Base-by-base conservation (phyloP, 2,888 invertebrate genomes). In the Trichogramma dendrolimi region DNA sequence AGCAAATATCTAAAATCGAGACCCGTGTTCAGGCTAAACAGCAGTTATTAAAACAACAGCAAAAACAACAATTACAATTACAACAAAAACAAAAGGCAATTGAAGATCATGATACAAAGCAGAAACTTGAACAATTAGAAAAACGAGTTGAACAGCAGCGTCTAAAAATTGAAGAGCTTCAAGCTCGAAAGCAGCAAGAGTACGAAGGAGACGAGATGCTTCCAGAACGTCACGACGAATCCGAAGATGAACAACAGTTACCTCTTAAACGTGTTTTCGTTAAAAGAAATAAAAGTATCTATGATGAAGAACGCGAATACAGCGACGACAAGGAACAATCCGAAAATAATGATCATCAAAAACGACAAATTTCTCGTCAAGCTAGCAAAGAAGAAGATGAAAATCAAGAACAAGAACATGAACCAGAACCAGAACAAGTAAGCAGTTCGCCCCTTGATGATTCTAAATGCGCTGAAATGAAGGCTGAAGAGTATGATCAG, bases 221-320 rank as follows among this genome's bases (percentile, higher is more conserved):
- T 4, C 79, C 79, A 0, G 79, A 78, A 4, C 70, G 79, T 40
- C 78, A 77, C 39, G 79, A 80, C 42, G 78, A 76, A 52, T 73
- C 79, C 27, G 75, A 75, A 54, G 75, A 77, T 47, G 75, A 79
- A 57, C 76, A 79, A 76, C 68, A 84, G 74, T 64, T 84, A 38
- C 79, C 85, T 8, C 73, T 85, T 11, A 85, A 85, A 68, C 82
- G 85, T 55, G 85, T 85, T 50, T 78, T 85, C 58, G 84, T 84
- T 59, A 85, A 85, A 68, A 77, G 85, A 46, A 83, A 85, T 71
- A 81, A 85, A 74, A 77, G 79, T 44, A 75, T 79, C 61, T 79
- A 79, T 42, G 79, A 79, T 41, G 79, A 79, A 59, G 79, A 76
- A 51, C 73, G 75, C 14, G 79, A 78, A 42, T 79, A 79, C 49